Evolutionary conservation across 2,888 invertebrate genomes (phyloP).

Genomic region (Nomada fucata): DNA sequence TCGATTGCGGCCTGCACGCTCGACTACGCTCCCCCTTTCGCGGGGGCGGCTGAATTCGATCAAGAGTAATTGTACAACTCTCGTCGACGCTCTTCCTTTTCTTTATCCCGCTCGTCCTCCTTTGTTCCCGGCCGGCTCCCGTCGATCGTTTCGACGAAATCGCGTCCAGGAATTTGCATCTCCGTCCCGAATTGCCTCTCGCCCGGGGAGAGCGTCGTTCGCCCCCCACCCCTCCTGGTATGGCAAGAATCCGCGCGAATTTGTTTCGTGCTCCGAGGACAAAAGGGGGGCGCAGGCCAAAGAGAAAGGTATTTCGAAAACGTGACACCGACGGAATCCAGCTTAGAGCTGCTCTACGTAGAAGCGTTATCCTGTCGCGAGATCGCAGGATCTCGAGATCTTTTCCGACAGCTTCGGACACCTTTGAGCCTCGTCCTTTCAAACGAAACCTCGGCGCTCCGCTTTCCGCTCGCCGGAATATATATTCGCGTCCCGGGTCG

Average conservation of each 20-base stretch:
- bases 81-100: conserved; percentile 2
- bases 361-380: conserved; percentile 64
- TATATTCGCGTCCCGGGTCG: no score
- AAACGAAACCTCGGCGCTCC: conserved; percentile 17
- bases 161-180: conserved; percentile 5
- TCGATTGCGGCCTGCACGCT: conserved; percentile 64
- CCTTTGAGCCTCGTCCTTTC: conserved; percentile 26
- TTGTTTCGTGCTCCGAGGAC: conserved; percentile 2
- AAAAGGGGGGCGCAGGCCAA: background rate
- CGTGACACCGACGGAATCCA: conserved; percentile 24
- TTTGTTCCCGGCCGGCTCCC: background rate
- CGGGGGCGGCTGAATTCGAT: conserved; percentile 45
- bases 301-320: conserved; percentile 30
- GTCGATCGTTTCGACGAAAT: conserved; percentile 35
- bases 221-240: background rate
- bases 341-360: conserved; percentile 64
- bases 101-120: no score
- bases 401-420: conserved; percentile 48
- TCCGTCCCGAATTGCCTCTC: background rate
- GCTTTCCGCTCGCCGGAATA: background rate
- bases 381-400: conserved; percentile 57
- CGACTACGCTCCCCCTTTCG: conserved; percentile 48
- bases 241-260: conserved; percentile 4
- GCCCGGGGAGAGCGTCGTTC: background rate
- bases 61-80: conserved; percentile 41